These are phyloP conservation scores for Ptilonorhynchus violaceus DNA, from an alignment of 2,113 vertebrate species.

Conservation along the genomic window DNA sequence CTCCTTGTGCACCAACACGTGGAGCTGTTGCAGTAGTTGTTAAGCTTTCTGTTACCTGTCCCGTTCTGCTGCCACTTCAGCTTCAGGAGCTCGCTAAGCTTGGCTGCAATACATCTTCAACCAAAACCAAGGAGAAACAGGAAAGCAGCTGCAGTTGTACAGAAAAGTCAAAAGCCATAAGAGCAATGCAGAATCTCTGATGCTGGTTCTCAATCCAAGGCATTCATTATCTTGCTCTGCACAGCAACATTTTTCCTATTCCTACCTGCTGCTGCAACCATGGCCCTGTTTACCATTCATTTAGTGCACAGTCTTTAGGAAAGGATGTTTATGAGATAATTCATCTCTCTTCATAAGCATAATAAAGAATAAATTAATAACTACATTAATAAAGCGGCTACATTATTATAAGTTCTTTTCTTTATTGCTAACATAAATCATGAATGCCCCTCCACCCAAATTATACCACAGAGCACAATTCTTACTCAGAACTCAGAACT, in stretches of 20 bases:
- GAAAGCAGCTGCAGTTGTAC: not conserved
- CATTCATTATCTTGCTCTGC: not conserved
- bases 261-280: not conserved
- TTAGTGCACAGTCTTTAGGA: not conserved
- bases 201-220: not conserved
- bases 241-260: not conserved
- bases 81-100: not conserved
- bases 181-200: not conserved
- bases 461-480: not conserved
- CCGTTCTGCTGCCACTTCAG: not conserved
- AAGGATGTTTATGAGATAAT: not conserved
- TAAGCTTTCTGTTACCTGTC: not conserved
- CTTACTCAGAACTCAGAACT: not conserved
- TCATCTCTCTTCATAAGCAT: not conserved
- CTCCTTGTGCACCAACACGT: not conserved
- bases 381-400: not conserved
- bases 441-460: not conserved
- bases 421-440: conserved; percentile 3
- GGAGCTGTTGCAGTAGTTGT: not conserved
- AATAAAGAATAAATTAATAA: conserved; percentile 8
- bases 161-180: not conserved
- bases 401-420: not conserved
- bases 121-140: not conserved
- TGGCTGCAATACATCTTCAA: not conserved
- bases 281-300: not conserved